Conservation (phyloP, 2,888 invertebrate species). For the Mythimna albipuncta region DNA sequence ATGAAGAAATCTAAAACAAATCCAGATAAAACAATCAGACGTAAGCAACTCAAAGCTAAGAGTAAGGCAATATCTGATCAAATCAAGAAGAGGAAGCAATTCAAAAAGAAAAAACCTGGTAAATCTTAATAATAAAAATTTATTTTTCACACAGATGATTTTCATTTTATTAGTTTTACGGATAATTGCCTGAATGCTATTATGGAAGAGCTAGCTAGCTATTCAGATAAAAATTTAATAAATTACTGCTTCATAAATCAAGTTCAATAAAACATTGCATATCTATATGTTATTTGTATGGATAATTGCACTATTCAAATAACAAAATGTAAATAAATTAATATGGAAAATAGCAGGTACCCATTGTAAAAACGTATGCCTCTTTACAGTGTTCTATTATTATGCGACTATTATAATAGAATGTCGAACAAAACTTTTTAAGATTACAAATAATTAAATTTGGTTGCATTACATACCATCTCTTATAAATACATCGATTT, state of each 20-base stretch:
- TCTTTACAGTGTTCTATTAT: background rate
- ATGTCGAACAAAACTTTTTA: background rate
- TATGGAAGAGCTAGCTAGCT: slow-evolving; percentile 58
- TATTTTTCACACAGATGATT: slow-evolving; percentile 64
- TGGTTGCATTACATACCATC: background rate
- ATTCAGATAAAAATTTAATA: slow-evolving; percentile 24
- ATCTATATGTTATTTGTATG: background rate
- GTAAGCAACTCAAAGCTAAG: slow-evolving; percentile 87
- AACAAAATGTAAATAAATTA: background rate
- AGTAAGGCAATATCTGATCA: slow-evolving; percentile 86
- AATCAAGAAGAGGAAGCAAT: slow-evolving; percentile 86
- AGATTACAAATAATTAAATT: slow-evolving; percentile 13
- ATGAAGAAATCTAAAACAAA: slow-evolving; percentile 77
- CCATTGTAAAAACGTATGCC: background rate
- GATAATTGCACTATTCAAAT: slow-evolving; percentile 1
- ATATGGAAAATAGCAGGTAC: background rate
- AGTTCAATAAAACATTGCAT: slow-evolving; percentile 27
- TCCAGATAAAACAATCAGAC: slow-evolving; percentile 86
- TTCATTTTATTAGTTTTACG: slow-evolving; percentile 44
- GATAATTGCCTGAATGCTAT: slow-evolving; percentile 13
- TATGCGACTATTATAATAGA: background rate
- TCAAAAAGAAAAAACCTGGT: slow-evolving; percentile 81
- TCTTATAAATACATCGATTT: background rate
- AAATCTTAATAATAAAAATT: slow-evolving; percentile 73
- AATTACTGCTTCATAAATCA: background rate